Evolutionary conservation across 1,140 invertebrate species (phyloP).

Genomic region (Camponotus pennsylvanicus): DNA sequence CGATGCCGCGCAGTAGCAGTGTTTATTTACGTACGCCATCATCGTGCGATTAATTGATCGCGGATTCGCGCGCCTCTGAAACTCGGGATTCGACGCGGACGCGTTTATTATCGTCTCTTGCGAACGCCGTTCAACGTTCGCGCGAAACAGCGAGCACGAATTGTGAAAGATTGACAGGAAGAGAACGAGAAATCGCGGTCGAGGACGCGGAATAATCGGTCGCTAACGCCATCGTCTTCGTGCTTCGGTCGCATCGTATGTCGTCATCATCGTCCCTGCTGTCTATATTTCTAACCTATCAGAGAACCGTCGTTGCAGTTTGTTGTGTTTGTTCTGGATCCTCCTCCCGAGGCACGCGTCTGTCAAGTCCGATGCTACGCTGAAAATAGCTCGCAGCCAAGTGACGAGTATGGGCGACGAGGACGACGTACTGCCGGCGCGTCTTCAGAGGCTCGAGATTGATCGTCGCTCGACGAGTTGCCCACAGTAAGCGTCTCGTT

Average conservation of each 20-base stretch:
- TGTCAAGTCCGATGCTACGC: constrained; percentile 71
- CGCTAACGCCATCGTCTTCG: not conserved
- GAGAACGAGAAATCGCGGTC: not conserved
- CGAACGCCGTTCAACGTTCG: not conserved
- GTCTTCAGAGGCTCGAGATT: constrained; percentile 84
- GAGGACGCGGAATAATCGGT: not conserved
- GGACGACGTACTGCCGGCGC: constrained; percentile 78
- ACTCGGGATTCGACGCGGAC: not conserved
- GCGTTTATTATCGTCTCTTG: not conserved
- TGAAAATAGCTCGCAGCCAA: constrained; percentile 66
- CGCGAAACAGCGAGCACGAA: not conserved
- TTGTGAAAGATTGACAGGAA: not conserved
- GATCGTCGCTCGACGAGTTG: constrained; percentile 75
- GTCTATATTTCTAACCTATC: constrained; percentile 68
- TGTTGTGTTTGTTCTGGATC: constrained; percentile 54
- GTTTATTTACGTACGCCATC: constrained; percentile 79
- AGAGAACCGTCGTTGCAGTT: not conserved
- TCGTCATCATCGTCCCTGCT: constrained; percentile 48
- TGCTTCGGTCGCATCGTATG: not conserved
- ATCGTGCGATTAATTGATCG: constrained; percentile 66
- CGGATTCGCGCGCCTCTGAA: not conserved
- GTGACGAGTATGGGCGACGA: constrained; percentile 82
- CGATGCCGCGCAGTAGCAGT: constrained; percentile 74
- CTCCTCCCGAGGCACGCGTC: constrained; percentile 60
- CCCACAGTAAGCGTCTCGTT: constrained; percentile 75